phyloP scores from a whole-genome alignment of 2,113 vertebrate species.

The Paradoxurus hermaphroditus region DNA sequence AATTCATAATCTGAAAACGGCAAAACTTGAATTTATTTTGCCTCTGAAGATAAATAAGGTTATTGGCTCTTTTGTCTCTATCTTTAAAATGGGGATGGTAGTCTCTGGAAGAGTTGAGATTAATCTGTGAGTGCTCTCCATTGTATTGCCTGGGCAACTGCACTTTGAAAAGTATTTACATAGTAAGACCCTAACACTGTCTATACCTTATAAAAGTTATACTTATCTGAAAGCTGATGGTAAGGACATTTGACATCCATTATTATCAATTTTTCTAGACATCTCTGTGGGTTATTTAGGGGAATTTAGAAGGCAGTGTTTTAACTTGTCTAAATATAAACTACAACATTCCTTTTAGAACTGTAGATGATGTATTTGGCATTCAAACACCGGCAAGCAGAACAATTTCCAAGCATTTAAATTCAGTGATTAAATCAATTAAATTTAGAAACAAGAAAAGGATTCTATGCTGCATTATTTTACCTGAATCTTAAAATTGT shows the following conservation, averaged over 20 bases:
- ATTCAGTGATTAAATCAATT: slow-evolving; percentile 74
- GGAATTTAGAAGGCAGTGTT: slow-evolving; percentile 61
- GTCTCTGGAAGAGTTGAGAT: not conserved
- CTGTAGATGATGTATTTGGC: slow-evolving; percentile 62
- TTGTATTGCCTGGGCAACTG: not conserved
- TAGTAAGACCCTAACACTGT: not conserved
- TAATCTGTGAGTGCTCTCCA: not conserved
- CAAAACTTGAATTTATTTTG: slow-evolving; percentile 27
- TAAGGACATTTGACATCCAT: slow-evolving; percentile 29
- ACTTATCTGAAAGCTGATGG: not conserved
- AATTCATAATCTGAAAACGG: not conserved
- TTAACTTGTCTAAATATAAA: slow-evolving; percentile 59
- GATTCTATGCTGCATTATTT: slow-evolving; percentile 65
- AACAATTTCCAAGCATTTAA: slow-evolving; percentile 74
- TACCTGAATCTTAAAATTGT: slow-evolving; percentile 63
- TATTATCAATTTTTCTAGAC: slow-evolving; percentile 41
- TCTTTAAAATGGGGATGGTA: not conserved
- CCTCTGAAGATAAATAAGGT: not conserved
- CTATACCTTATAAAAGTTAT: not conserved
- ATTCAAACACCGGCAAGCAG: slow-evolving; percentile 66
- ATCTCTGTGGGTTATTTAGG: slow-evolving; percentile 51
- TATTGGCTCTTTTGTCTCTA: not conserved
- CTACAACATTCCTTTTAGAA: slow-evolving; percentile 64
- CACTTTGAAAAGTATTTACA: not conserved
- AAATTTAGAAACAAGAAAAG: slow-evolving; percentile 72